Evolutionary conservation across 2,797 vertebrate genomes (phyloP), one percentile per base, ranked within the genome.

Genomic region (Leptodactylus fallax): DNA sequence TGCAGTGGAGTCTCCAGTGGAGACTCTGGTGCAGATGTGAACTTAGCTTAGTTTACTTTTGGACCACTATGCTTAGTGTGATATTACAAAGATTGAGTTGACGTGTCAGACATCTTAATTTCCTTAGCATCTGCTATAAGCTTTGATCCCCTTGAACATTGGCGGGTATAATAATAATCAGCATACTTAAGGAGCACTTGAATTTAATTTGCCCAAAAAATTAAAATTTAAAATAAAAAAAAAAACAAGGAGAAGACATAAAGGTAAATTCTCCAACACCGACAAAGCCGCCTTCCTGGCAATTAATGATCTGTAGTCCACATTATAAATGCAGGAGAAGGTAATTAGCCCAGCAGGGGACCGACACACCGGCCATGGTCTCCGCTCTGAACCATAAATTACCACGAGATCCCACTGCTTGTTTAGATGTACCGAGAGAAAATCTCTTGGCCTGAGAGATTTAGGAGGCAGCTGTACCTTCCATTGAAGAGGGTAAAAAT

Each of bases 261-360:
- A 79, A 79, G 61, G 74, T 79, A 67, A 79, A 67, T 65, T 51
- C 60, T 56, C 49, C 45, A 56, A 58, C 60, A 17, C 61, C 5
- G 76, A 86, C 61, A 79, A 85, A 67, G 60, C 61, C 79, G 58
- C 56, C 12, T 19, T 65, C 12, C 72, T 27, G 47, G 85, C 60
- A 79, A 69, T 79, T 47, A 71, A 86, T 72, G 36, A 27, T 72
- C 36, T 51, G 36, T 74, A 27, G 67, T 67, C 65, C 56, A 51
- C 85, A 81, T 81, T 81, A 76, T 87, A 63, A 76, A 87, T 81
- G 55, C 85, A 81, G 85, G 8, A 74, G 79, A 61, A 72, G 61
- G 79, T 81, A 81, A 87, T 87, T 87, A 87, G 79, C 79, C 49
- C 79, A 81, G 79, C 79, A 67, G 63, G 85, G 79, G 67, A 76